Evolutionary conservation across 2,113 vertebrate genomes (phyloP).

Genomic region (Benitochromis conjunctus): DNA sequence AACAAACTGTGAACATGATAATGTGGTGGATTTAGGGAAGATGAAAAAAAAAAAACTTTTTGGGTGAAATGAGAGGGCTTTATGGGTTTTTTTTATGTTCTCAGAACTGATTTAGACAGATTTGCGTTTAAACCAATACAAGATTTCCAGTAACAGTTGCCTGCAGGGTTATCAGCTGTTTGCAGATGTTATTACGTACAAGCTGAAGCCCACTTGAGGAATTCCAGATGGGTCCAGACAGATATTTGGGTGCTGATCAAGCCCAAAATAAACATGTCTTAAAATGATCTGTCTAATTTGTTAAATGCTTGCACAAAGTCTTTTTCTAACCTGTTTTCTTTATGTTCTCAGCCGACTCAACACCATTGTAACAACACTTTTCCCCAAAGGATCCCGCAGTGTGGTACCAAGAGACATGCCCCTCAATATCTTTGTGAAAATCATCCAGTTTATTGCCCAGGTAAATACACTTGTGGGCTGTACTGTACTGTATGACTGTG

Average conservation of each 20-base stretch:
- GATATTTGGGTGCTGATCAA: not conserved
- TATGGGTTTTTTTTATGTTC: not conserved
- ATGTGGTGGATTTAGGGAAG: not conserved
- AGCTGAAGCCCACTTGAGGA: not conserved
- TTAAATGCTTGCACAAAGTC: not conserved
- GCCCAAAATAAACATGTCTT: slow-evolving; percentile 1
- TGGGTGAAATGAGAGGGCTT: not conserved
- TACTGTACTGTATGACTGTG: not conserved
- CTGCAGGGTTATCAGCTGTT: not conserved
- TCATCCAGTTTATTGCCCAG: slow-evolving; percentile 99
- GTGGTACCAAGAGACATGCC: slow-evolving; percentile 98
- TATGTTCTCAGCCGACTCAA: slow-evolving; percentile 85
- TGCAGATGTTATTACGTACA: not conserved
- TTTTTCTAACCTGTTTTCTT: not conserved
- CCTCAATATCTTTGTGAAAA: slow-evolving; percentile 98
- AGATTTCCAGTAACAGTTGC: not conserved
- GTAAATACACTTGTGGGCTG: slow-evolving; percentile 52
- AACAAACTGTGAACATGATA: not conserved
- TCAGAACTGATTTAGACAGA: not conserved
- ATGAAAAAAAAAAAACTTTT: not conserved
- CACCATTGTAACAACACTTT: slow-evolving; percentile 91
- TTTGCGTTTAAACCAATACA: not conserved
- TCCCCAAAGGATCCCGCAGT: slow-evolving; percentile 96
- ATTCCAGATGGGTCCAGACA: slow-evolving; percentile 10
- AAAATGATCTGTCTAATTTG: not conserved